Conservation (phyloP, 2,797 vertebrate genomes). For the Galaxias olidus region DNA sequence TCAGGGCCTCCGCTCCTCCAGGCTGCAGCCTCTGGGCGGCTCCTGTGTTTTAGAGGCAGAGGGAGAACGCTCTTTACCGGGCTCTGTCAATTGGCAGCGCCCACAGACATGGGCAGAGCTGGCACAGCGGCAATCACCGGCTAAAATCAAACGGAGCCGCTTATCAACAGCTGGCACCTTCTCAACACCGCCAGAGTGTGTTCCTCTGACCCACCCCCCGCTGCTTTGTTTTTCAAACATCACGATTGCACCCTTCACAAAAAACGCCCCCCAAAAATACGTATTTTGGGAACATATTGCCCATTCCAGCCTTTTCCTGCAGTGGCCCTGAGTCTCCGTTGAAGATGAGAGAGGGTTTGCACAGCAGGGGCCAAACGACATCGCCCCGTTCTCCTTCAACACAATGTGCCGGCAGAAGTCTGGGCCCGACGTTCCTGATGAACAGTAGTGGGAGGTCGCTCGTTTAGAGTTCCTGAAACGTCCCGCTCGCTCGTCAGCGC, state of each 20-base stretch:
- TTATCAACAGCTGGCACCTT: conserved; percentile 41
- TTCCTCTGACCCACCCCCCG: conserved; percentile 2
- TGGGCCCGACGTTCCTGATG: too few species aligned
- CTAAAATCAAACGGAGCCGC: conserved; percentile 39
- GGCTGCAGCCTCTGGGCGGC: background rate
- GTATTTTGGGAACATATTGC: too few species aligned
- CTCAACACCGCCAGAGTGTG: conserved; percentile 6
- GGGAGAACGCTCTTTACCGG: conserved; percentile 29
- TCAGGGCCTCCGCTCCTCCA: background rate
- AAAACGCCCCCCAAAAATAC: background rate
- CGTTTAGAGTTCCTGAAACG: too few species aligned
- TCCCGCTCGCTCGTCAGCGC: too few species aligned
- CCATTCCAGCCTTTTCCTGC: too few species aligned
- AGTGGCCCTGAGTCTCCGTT: too few species aligned
- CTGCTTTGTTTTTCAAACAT: conserved; percentile 26
- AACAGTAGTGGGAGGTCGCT: too few species aligned
- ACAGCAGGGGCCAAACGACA: too few species aligned
- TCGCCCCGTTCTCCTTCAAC: too few species aligned
- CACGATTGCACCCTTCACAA: background rate
- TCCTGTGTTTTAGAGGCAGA: conserved; percentile 18
- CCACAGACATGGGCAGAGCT: conserved; percentile 3
- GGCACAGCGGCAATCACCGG: conserved; percentile 20
- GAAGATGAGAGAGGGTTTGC: too few species aligned
- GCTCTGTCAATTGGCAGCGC: conserved; percentile 35
- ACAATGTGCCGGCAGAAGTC: too few species aligned